Base-by-base conservation (phyloP, 2,113 vertebrate genomes). In the Chionodraco myersi region DNA sequence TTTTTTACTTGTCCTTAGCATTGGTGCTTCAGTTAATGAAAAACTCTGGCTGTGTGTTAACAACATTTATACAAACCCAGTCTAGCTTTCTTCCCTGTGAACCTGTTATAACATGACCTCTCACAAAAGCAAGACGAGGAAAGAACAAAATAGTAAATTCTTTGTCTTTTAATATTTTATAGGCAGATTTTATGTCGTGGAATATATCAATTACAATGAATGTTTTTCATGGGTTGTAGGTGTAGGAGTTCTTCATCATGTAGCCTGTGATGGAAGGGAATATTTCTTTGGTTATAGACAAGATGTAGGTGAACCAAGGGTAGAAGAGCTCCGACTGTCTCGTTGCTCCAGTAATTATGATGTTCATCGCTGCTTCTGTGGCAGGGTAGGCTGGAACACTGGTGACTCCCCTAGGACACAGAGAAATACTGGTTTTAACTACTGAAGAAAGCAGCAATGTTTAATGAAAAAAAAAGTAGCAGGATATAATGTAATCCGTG, bases 341-440 rank as follows among this genome's bases (percentile, higher is more conserved):
- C 0, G 78, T 86, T 0, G 94, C 93, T 9, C 96, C 95, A 0
- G 94, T 94, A 0, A 48, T 92, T 69, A 97, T 84, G 79, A 98
- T 96, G 44, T 95, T 92, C 34, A 95, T 79, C 0, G 96, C 96
- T 0, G 96, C 95, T 1, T 95, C 96, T 3, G 94, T 36, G 10
- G 95, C 95, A 0, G 95, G 96, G 45, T 90, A 93, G 3, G 94
- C 91, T 1, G 93, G 36, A 10, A 92, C 13, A 5, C 91, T 86
- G 30, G 80, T 88, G 60, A 91, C 79, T 7, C 86, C 95, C 89
- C 96, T 96, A 78, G 26, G 54, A 91, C 1, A 72, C 14, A 88
- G 10, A 76, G 44, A 85, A 61, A 44, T 1, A 53, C 5, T 21
- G 15, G 21, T 36, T 0, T 83, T 59, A 70, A 41, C 3, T 30